phyloP scores from a whole-genome alignment of 2,888 invertebrate genomes.

The Rotaria macrura region DNA sequence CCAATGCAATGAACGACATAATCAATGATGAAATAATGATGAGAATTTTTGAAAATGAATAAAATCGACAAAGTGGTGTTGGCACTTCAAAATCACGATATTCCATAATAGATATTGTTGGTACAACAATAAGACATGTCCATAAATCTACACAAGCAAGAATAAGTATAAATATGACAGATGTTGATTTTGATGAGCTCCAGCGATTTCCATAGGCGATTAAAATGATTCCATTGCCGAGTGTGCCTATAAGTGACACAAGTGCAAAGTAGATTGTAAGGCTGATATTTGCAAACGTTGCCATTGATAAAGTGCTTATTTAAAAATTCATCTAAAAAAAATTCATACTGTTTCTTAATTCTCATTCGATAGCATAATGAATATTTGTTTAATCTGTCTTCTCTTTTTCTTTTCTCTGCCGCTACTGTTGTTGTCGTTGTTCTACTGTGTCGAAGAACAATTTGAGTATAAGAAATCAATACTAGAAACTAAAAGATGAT shows the following conservation, averaged over 20 bases:
- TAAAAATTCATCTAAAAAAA: background rate
- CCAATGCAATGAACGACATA: constrained; percentile 9
- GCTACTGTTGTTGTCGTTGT: too few relatives aligned
- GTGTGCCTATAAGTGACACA: background rate
- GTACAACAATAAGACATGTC: constrained; percentile 8
- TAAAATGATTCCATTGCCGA: background rate
- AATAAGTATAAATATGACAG: background rate
- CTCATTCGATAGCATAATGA: too few relatives aligned
- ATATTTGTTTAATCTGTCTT: too few relatives aligned
- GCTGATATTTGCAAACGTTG: background rate
- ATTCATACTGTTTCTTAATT: background rate
- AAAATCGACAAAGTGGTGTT: background rate
- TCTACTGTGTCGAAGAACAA: too few relatives aligned
- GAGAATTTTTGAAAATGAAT: constrained; percentile 3
- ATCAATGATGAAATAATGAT: background rate
- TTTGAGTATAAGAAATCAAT: too few relatives aligned
- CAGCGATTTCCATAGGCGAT: constrained; percentile 7
- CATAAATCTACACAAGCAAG: constrained; percentile 8
- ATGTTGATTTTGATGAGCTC: constrained; percentile 4
- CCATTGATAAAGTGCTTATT: background rate
- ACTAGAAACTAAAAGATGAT: too few relatives aligned
- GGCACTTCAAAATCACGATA: background rate
- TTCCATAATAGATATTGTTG: background rate
- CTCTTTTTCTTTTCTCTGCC: too few relatives aligned
- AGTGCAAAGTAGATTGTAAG: background rate